Evolutionary conservation across 2,113 vertebrate species (phyloP).

Genomic region (Okapia johnstoni): DNA sequence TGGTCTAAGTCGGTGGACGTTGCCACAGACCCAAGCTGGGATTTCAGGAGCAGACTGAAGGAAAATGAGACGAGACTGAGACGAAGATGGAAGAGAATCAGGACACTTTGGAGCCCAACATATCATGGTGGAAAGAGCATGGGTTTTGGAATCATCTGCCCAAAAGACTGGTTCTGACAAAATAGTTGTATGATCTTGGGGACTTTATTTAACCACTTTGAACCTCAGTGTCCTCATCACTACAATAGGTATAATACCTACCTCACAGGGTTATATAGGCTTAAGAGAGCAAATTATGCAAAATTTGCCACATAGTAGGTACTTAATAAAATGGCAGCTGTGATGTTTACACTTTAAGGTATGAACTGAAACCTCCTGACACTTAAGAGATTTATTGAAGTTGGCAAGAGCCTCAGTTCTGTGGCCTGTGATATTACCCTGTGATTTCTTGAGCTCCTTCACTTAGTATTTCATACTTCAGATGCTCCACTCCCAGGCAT

Average conservation of each 20-base stretch:
- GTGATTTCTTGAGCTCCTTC: not conserved
- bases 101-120: not conserved
- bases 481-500: not conserved
- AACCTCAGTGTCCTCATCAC: not conserved
- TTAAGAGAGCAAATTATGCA: not conserved
- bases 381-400: not conserved
- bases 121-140: not conserved
- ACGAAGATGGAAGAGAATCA: not conserved
- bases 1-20: not conserved
- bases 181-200: not conserved
- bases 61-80: not conserved
- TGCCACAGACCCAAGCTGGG: not conserved
- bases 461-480: not conserved
- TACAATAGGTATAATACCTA: not conserved
- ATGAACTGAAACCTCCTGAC: not conserved
- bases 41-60: not conserved
- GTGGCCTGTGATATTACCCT: not conserved
- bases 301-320: not conserved
- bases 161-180: not conserved
- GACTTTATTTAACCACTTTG: not conserved
- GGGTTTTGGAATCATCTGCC: not conserved
- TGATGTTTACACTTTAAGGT: not conserved
- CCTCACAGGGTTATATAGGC: not conserved
- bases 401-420: not conserved
- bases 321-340: not conserved